Percentiles rank a stretch among this genome's conserved stretches.
phyloP scores from a whole-genome alignment of 2,113 vertebrate genomes.

The Aphyosemion australe region DNA sequence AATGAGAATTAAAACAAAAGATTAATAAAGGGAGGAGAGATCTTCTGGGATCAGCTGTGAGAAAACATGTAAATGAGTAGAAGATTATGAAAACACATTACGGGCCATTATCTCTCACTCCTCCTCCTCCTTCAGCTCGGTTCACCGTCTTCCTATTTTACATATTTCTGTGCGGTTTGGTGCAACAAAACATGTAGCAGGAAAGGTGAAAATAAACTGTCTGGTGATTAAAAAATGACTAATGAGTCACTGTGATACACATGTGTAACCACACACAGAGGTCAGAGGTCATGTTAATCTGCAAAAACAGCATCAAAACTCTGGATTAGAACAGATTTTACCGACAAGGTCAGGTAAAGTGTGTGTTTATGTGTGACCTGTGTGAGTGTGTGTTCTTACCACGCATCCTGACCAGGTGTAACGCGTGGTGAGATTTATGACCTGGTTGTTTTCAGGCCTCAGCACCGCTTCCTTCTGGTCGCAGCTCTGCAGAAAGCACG shows the following conservation, averaged over 20 bases:
- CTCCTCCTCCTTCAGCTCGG: neutral
- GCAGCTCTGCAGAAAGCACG: constrained; percentile 79
- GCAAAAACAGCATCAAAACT: neutral
- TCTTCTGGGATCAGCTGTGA: constrained; percentile 28
- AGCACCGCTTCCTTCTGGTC: constrained; percentile 91
- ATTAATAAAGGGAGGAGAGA: constrained; percentile 11
- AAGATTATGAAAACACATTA: constrained; percentile 43
- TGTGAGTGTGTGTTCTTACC: constrained; percentile 72
- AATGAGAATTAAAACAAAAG: constrained; percentile 8
- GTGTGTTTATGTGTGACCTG: neutral
- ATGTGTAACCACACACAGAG: neutral
- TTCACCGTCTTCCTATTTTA: constrained; percentile 19
- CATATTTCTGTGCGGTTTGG: constrained; percentile 14
- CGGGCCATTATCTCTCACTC: constrained; percentile 34
- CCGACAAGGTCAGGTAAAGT: neutral
- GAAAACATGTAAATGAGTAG: constrained; percentile 37
- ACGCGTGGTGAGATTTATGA: constrained; percentile 92
- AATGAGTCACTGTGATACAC: neutral
- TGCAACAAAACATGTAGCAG: constrained; percentile 12
- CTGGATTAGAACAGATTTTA: neutral
- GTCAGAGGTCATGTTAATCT: constrained; percentile 24
- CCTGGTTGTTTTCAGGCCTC: constrained; percentile 92
- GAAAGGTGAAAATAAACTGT: constrained; percentile 21
- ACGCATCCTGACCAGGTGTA: constrained; percentile 93
- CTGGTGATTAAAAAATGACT: constrained; percentile 20